phyloP scores from a whole-genome alignment of 2,797 vertebrate genomes.

The Todus mexicanus region DNA sequence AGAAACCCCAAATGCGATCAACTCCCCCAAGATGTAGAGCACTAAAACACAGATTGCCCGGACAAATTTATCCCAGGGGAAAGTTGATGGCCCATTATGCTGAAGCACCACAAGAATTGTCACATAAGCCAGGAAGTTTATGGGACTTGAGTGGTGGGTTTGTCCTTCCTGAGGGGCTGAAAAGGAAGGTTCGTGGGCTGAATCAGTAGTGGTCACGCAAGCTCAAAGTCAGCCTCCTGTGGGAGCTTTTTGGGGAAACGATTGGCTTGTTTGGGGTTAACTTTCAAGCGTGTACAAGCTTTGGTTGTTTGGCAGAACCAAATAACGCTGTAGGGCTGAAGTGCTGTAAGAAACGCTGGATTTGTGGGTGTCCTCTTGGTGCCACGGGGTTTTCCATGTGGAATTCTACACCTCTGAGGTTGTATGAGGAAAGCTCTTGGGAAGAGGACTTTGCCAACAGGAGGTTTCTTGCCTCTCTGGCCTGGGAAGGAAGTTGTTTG shows the following conservation, averaged over 20 bases:
- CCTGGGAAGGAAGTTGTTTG: not conserved
- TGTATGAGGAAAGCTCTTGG: not conserved
- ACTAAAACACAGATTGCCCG: constrained; percentile 29
- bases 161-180: constrained; percentile 13
- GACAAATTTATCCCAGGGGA: constrained; percentile 54
- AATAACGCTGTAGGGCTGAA: not conserved
- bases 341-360: not conserved
- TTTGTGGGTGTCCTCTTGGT: not conserved
- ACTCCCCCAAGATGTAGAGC: constrained; percentile 45
- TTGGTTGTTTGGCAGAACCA: not conserved
- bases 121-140: constrained; percentile 57
- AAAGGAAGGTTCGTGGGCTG: not conserved
- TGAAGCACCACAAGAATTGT: constrained; percentile 50
- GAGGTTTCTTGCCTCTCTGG: not conserved
- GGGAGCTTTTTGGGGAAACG: not conserved
- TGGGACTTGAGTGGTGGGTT: constrained; percentile 41
- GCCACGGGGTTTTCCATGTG: not conserved
- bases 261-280: not conserved
- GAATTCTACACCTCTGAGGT: not conserved
- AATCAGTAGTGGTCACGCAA: not conserved
- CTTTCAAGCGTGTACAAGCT: not conserved
- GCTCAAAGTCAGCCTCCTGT: not conserved
- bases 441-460: not conserved
- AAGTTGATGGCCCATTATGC: constrained; percentile 56
- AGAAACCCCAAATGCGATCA: constrained; percentile 57